These are phyloP conservation scores for Apantesis nais DNA, from an alignment of 2,888 invertebrate genomes.

Conservation along the genomic window DNA sequence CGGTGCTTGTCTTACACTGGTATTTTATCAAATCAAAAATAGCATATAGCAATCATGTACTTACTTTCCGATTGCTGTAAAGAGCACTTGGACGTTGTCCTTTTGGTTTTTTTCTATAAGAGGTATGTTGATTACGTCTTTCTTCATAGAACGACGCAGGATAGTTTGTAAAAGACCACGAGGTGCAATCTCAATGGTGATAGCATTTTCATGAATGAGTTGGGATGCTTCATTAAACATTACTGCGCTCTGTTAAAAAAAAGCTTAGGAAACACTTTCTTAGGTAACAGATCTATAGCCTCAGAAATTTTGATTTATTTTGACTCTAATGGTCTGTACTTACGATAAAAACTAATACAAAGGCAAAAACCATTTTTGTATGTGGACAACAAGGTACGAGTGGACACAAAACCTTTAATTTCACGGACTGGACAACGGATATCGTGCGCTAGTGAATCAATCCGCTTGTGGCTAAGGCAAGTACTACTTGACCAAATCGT, in stretches of 20 bases:
- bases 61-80: slow-evolving; percentile 88
- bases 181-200: slow-evolving; percentile 95
- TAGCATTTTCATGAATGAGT: slow-evolving; percentile 92
- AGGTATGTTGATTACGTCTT: slow-evolving; percentile 90
- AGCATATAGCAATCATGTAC: no score
- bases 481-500: no score
- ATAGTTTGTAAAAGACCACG: slow-evolving; percentile 96
- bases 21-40: background rate
- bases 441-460: no score
- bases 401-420: background rate
- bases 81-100: slow-evolving; percentile 87
- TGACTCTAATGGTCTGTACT: no score
- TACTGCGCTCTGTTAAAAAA: slow-evolving; percentile 84
- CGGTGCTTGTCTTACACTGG: no score
- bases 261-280: no score
- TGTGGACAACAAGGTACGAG: background rate
- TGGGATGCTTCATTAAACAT: slow-evolving; percentile 93
- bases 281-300: background rate
- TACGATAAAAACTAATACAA: no score
- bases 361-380: no score
- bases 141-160: slow-evolving; percentile 90
- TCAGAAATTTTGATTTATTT: no score
- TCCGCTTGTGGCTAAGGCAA: no score
- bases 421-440: no score
- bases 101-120: slow-evolving; percentile 90